Conservation (phyloP, 2,113 vertebrate genomes). For the Clarias gariepinus region DNA sequence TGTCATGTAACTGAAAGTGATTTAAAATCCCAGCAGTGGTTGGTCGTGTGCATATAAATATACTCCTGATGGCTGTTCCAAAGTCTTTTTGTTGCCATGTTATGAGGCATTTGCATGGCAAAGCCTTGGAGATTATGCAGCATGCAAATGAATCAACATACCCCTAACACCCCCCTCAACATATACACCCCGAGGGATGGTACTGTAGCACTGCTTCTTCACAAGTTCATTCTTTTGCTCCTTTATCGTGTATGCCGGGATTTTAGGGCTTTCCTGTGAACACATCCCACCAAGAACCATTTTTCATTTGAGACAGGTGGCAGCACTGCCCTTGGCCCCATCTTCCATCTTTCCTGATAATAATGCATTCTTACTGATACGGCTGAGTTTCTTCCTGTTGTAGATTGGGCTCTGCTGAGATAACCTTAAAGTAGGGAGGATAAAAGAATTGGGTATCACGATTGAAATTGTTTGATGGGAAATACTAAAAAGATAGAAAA, state of each 20-base stretch:
- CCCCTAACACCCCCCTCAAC: neutral
- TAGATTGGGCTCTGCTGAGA: neutral
- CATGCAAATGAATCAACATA: conserved; percentile 72
- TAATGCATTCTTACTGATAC: conserved; percentile 30
- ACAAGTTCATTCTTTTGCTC: conserved; percentile 31
- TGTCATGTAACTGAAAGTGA: conserved; percentile 84
- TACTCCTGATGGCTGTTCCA: conserved; percentile 69
- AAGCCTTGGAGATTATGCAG: conserved; percentile 76
- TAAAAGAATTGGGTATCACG: neutral
- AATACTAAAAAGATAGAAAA: neutral
- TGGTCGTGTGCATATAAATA: conserved; percentile 67
- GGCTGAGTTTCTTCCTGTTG: neutral
- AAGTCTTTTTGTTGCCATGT: conserved; percentile 68
- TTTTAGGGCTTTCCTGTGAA: conserved; percentile 33
- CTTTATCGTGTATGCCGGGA: conserved; percentile 40
- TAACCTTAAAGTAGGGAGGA: conserved; percentile 2
- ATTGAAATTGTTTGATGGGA: neutral
- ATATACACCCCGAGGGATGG: conserved; percentile 55
- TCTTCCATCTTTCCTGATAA: conserved; percentile 42
- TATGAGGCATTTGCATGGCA: conserved; percentile 81
- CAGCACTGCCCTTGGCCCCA: conserved; percentile 23
- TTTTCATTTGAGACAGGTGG: conserved; percentile 51
- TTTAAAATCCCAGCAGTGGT: conserved; percentile 64
- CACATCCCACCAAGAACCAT: conserved; percentile 37
- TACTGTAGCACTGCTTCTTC: conserved; percentile 27